A percentile compares a stretch with the other conserved stretches of the same genome.
Conservation (phyloP, 2,797 vertebrate genomes). For the Malurus leucopterus region DNA sequence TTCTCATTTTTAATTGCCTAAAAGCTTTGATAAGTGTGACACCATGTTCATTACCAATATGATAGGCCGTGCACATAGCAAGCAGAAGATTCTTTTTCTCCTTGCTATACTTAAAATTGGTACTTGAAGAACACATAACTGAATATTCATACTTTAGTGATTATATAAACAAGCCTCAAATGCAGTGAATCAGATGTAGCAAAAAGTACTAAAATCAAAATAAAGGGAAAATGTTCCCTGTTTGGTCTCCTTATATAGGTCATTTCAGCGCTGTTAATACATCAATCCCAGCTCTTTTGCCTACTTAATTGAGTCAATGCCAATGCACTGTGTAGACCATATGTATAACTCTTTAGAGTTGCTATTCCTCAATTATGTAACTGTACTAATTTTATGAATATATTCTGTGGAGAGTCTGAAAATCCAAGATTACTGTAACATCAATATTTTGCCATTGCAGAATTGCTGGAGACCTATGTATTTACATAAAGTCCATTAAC, state of each 20-base stretch:
- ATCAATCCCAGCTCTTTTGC: background rate
- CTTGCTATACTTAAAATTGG: background rate
- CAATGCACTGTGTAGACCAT: background rate
- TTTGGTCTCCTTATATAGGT: slow-evolving; percentile 1
- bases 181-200: background rate
- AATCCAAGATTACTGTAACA: background rate
- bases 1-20: background rate
- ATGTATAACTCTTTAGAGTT: background rate
- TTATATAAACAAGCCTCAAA: background rate
- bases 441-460: background rate
- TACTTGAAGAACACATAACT: background rate
- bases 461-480: background rate
- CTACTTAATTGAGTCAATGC: slow-evolving; percentile 16
- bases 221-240: background rate
- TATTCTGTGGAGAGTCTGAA: background rate
- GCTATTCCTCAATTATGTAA: slow-evolving; percentile 1
- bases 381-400: background rate
- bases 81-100: background rate
- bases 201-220: background rate
- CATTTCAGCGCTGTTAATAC: background rate
- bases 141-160: background rate
- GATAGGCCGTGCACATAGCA: background rate
- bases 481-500: background rate
- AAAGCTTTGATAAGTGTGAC: background rate
- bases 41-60: background rate